Evolutionary conservation across 2,797 vertebrate species (phyloP), one percentile per base, ranked within the genome.

Genomic region (Toxotes lorentzi): DNA sequence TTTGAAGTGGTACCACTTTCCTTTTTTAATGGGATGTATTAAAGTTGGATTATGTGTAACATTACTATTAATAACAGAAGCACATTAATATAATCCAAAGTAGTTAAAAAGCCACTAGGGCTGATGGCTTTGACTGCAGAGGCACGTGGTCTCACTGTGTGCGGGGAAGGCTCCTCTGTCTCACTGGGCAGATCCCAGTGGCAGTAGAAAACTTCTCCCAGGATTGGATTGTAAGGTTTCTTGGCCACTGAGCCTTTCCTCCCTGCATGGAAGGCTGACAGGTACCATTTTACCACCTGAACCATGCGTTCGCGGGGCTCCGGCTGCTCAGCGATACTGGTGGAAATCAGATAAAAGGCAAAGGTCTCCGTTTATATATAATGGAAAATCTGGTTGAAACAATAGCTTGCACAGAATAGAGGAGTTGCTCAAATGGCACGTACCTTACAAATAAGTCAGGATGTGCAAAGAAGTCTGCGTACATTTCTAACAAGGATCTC

Each of bases 391-490:
- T n/a, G 40, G 16, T 47, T 48, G 9, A 70, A 30, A 32, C 3
- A 30, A 21, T 0, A 19, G 13, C 11, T 34, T 34, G 11, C 7
- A 16, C 0, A 13, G 19, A 35, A 59, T 3, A 14, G 14, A 23
- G 7, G 1, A 19, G 38, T 23, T 45, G 34, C 32, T 1, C 38
- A 32, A 73, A 32, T 35, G 27, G 0, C 21, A 50, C 66, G 0
- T 63, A 99, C 98, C 97, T 99, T 89, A 99, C 98, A 93, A 99
- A 99, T 86, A 99, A 91, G 92, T 99, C 98, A 0, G 98, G 98
- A 88, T 99, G 98, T 90, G 98, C 98, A 95, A 99, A 99, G 85
- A 99, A 99, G 92, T 99, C 98, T 64, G 98, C 98, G 54, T 99
- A 99, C 98, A 99, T 99, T 96, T 99, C 98, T 94, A 99, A 90